Conservation (phyloP, 2,113 vertebrate genomes). For the Leptobrachium ailaonicum region DNA sequence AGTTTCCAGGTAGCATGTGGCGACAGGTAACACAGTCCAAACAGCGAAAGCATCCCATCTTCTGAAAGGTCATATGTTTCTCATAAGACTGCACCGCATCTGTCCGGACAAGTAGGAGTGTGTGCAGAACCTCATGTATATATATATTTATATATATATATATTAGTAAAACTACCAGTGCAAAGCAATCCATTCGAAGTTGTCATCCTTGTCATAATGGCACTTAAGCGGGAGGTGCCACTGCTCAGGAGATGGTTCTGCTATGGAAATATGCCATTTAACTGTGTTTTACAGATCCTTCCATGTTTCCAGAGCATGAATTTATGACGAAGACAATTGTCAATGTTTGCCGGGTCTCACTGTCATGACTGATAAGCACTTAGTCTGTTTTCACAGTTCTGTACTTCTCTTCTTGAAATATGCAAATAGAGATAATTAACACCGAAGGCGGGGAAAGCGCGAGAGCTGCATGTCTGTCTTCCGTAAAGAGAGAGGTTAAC, state of each 20-base stretch:
- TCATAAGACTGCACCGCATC: too few species aligned
- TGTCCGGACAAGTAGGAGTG: too few species aligned
- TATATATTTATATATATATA: too few species aligned
- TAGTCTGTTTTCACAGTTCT: slow-evolving; percentile 39
- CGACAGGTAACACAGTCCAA: too few species aligned
- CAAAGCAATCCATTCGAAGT: slow-evolving; percentile 57
- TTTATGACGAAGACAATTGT: slow-evolving; percentile 59
- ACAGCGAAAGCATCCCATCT: too few species aligned
- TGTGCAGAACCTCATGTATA: too few species aligned
- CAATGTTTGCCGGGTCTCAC: slow-evolving; percentile 49
- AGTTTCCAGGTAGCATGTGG: too few species aligned
- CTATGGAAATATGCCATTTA: slow-evolving; percentile 66
- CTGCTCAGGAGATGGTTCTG: slow-evolving; percentile 67
- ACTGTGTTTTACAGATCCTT: slow-evolving; percentile 63
- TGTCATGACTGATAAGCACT: slow-evolving; percentile 51
- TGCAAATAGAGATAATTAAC: slow-evolving; percentile 53
- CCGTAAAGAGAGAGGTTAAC: neutral
- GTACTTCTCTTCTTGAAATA: slow-evolving; percentile 22
- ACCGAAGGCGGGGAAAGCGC: slow-evolving; percentile 19
- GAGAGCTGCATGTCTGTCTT: neutral
- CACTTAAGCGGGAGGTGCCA: slow-evolving; percentile 68
- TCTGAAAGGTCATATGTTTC: too few species aligned
- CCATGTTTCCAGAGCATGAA: slow-evolving; percentile 61
- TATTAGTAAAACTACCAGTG: too few species aligned
- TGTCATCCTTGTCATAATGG: slow-evolving; percentile 75